Evolutionary conservation across 1,140 invertebrate genomes (phyloP).

Genomic region (Drosophila nasuta): DNA sequence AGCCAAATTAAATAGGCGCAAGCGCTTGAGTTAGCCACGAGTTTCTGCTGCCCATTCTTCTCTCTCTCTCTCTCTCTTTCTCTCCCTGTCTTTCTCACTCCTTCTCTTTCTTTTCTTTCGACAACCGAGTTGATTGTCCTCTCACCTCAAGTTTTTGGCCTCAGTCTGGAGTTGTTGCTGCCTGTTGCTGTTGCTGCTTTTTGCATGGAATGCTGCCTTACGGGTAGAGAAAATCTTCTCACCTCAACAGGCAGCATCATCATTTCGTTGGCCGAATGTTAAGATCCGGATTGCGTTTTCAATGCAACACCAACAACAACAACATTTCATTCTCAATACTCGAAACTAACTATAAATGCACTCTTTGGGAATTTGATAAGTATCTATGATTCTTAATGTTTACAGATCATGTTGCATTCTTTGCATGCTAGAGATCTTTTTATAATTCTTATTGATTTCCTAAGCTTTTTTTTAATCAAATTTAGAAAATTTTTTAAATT

Average conservation of each 20-base stretch:
- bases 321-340: constrained; percentile 4
- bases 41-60: constrained; percentile 42
- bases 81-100: background rate
- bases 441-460: no score
- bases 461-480: no score
- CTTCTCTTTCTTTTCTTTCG: constrained; percentile 11
- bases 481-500: no score
- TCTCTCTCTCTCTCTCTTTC: background rate
- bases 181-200: constrained; percentile 28
- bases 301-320: background rate
- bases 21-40: constrained; percentile 77
- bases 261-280: constrained; percentile 37
- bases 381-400: constrained; percentile 8
- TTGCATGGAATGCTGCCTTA: constrained; percentile 73
- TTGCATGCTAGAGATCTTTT: no score
- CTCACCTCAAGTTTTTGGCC: constrained; percentile 72
- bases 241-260: constrained; percentile 49
- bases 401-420: background rate
- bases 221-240: constrained; percentile 79
- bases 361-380: constrained; percentile 3
- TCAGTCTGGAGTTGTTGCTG: constrained; percentile 13
- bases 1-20: constrained; percentile 82
- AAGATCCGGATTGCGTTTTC: constrained; percentile 39
- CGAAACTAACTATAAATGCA: background rate
- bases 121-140: constrained; percentile 78